Evolutionary conservation across 1,140 invertebrate genomes (phyloP).

Genomic region (Eupeodes corollae): DNA sequence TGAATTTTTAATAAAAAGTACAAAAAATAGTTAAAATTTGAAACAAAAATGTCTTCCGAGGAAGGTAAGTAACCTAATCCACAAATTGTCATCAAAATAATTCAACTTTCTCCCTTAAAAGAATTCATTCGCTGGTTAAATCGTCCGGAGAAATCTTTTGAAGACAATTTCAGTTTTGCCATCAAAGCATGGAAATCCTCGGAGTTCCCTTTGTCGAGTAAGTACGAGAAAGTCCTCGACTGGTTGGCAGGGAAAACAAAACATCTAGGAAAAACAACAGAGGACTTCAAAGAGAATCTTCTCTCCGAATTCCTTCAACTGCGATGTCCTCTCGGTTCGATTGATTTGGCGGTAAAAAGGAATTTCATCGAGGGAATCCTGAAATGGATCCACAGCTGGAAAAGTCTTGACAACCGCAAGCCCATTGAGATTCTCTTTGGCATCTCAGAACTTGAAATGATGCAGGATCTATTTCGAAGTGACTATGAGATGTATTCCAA

Average conservation of each 20-base stretch:
- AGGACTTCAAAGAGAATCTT: constrained; percentile 12
- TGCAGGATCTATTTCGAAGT: constrained; percentile 22
- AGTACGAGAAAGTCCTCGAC: constrained; percentile 24
- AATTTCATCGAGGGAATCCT: constrained; percentile 8
- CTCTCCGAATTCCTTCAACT: constrained; percentile 11
- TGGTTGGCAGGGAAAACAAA: constrained; percentile 17
- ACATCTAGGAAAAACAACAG: neutral
- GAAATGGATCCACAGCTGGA: neutral
- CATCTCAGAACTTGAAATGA: constrained; percentile 16
- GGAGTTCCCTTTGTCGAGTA: constrained; percentile 23
- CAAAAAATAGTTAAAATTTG: too few species aligned
- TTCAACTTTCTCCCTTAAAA: constrained; percentile 3
- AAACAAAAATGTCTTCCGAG: too few species aligned
- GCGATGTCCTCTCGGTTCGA: constrained; percentile 20
- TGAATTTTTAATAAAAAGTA: too few species aligned
- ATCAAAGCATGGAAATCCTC: constrained; percentile 29
- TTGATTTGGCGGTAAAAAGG: constrained; percentile 10
- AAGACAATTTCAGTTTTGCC: constrained; percentile 22
- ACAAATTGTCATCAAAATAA: too few species aligned
- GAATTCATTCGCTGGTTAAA: constrained; percentile 24
- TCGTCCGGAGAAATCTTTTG: constrained; percentile 12
- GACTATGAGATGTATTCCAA: constrained; percentile 12
- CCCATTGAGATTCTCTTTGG: constrained; percentile 10
- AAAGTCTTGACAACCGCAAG: neutral
- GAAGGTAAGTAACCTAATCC: too few species aligned